Evolutionary conservation across 2,888 invertebrate genomes (phyloP).

Genomic region (Tiliacea citrago): DNA sequence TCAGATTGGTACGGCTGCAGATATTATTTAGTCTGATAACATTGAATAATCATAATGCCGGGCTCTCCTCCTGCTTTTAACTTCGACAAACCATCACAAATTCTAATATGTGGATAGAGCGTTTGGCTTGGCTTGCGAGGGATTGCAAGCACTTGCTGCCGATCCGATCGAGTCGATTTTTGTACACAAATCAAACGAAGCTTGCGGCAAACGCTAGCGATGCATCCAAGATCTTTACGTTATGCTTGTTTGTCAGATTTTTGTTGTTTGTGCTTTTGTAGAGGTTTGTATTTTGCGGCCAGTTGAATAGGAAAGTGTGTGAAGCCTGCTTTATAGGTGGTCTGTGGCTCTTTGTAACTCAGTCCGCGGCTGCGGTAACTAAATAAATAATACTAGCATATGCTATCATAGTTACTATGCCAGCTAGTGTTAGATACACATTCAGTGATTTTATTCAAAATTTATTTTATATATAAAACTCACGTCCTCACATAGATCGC

Average conservation of each 20-base stretch:
- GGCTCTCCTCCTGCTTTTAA: background rate
- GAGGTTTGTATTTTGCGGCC: background rate
- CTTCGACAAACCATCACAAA: background rate
- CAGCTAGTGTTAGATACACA: too few relatives aligned
- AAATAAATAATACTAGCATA: too few relatives aligned
- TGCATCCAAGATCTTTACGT: background rate
- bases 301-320: background rate
- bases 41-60: constrained; percentile 5
- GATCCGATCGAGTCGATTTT: background rate
- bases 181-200: background rate
- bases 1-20: constrained; percentile 36
- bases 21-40: constrained; percentile 36
- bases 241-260: background rate
- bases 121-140: background rate
- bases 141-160: background rate
- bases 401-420: too few relatives aligned
- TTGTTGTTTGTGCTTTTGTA: background rate
- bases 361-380: too few relatives aligned
- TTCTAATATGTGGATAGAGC: background rate
- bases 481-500: background rate
- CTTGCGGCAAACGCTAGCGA: background rate
- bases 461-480: too few relatives aligned
- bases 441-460: too few relatives aligned
- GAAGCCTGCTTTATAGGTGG: background rate
- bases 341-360: background rate